Base-by-base conservation (phyloP, 2,888 invertebrate genomes). In the Nezara viridula region DNA sequence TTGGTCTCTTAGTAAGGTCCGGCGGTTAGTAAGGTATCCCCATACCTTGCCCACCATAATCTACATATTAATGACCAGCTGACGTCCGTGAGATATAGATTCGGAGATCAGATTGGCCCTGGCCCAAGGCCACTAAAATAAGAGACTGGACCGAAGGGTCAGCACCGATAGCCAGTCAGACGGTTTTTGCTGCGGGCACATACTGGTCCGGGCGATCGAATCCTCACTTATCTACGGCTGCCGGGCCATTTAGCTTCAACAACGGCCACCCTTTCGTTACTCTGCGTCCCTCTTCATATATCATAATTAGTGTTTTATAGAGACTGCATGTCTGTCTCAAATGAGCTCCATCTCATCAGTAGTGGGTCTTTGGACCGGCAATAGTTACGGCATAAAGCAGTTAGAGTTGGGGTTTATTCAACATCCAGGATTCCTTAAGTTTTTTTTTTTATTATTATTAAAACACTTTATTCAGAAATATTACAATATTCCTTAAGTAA, bases 171-270 rank as follows among this genome's bases (percentile, higher is more conserved):
- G 81, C 44, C 81, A 44, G 81, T 81, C n/a, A 81, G 44, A 81
- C n/a, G 40, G 81, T 81, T 81, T 81, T 81, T 81, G 81, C 81
- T n/a, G 44, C 10, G 40, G 12, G 37, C 81, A 81, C 81, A 81
- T 81, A 81, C 81, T 81, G 81, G n/a, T 14, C 40, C 44, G 44
- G 14, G 12, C 81, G 44, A 81, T 81, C 81, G 44, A 9, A 12
- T 47, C 81, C n/a, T 5, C 37, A 47, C 44, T 81, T 81, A 81
- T 81, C 81, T 81, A 3, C 44, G 5, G n/a, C 81, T 81, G 81
- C 81, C 81, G 81, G 81, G n/a, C 81, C 81, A 81, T 81, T 81
- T 81, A 81, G 81, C 81, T 10, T 44, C 40, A 81, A 81, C 81
- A 81, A 47, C 81, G 44, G 44, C n/a, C 37, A 81, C 81, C 81